Percentiles rank a stretch among this genome's conserved stretches.
phyloP scores from a whole-genome alignment of 2,113 vertebrate genomes.

The Paraplagusia blochii region DNA sequence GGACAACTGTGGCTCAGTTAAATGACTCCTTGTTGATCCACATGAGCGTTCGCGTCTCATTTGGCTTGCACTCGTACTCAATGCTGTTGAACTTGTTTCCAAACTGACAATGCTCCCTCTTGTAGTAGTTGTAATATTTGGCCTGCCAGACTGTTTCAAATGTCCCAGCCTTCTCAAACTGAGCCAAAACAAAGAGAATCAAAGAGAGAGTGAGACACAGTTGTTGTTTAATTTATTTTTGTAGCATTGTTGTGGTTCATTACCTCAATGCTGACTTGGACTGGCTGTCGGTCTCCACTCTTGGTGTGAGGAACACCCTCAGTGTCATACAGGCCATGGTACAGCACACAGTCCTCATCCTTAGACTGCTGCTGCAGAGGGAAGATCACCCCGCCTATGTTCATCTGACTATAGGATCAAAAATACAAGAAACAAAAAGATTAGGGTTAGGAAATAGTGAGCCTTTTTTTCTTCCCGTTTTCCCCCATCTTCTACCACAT shows the following conservation, averaged over 20 bases:
- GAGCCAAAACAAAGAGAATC: slow-evolving; percentile 12
- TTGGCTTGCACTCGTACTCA: slow-evolving; percentile 95
- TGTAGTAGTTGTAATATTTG: slow-evolving; percentile 99
- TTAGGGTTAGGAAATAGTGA: no score
- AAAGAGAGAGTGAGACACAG: no score
- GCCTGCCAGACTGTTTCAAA: slow-evolving; percentile 98
- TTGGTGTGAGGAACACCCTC: slow-evolving; percentile 96
- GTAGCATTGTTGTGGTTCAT: neutral
- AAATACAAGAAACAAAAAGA: neutral
- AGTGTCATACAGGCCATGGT: slow-evolving; percentile 88
- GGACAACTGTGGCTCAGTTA: slow-evolving; percentile 72
- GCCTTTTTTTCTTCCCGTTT: no score
- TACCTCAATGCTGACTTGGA: slow-evolving; percentile 91
- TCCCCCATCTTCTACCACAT: no score
- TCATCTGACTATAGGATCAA: slow-evolving; percentile 81
- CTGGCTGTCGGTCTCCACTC: slow-evolving; percentile 94
- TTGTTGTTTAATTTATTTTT: no score
- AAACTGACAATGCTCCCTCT: slow-evolving; percentile 94
- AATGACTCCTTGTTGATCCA: slow-evolving; percentile 99
- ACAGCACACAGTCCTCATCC: slow-evolving; percentile 84
- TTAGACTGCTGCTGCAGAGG: slow-evolving; percentile 87
- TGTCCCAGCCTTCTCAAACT: slow-evolving; percentile 89
- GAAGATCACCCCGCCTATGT: slow-evolving; percentile 85
- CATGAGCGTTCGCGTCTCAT: slow-evolving; percentile 95
- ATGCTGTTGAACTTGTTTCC: slow-evolving; percentile 93